A percentile compares a stretch with the other conserved stretches of the same genome.
These are phyloP conservation scores for Stegodyphus dumicola DNA, from an alignment of 1,140 invertebrate species.

Conservation along the genomic window DNA sequence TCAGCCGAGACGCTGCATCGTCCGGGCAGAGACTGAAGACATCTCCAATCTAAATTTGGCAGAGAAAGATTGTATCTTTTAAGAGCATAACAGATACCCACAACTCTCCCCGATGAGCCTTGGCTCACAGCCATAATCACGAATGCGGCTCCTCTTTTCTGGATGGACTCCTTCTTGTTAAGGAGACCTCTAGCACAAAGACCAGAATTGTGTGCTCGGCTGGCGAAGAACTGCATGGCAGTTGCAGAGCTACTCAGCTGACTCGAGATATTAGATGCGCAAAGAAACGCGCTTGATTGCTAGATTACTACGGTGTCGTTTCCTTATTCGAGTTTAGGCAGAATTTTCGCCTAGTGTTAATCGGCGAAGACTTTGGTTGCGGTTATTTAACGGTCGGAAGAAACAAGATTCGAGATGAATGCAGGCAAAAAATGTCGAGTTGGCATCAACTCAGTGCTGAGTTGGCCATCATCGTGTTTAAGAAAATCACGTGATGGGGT, in stretches of 20 bases:
- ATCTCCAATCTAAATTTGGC: constrained; percentile 57
- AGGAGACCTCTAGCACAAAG: constrained; percentile 26
- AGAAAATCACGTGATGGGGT: no score
- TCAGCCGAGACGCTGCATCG: background rate
- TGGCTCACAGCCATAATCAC: constrained; percentile 27
- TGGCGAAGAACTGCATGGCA: background rate
- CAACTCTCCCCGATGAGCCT: background rate
- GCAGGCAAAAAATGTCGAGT: no score
- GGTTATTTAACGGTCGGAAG: no score
- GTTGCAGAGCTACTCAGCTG: constrained; percentile 1
- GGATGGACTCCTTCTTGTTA: constrained; percentile 30
- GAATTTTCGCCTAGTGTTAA: no score
- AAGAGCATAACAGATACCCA: constrained; percentile 46
- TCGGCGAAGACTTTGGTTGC: no score
- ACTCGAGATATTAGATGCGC: background rate
- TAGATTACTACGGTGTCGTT: no score
- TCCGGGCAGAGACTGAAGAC: background rate
- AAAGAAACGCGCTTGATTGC: background rate
- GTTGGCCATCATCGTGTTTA: no score
- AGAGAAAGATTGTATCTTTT: constrained; percentile 59
- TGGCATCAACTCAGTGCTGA: no score
- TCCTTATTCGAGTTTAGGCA: no score
- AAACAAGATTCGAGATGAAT: no score
- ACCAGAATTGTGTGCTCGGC: constrained; percentile 16
- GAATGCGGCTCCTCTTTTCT: constrained; percentile 4